Conservation (phyloP, 2,113 vertebrate species). For the Dicerorhinus sumatrensis region DNA sequence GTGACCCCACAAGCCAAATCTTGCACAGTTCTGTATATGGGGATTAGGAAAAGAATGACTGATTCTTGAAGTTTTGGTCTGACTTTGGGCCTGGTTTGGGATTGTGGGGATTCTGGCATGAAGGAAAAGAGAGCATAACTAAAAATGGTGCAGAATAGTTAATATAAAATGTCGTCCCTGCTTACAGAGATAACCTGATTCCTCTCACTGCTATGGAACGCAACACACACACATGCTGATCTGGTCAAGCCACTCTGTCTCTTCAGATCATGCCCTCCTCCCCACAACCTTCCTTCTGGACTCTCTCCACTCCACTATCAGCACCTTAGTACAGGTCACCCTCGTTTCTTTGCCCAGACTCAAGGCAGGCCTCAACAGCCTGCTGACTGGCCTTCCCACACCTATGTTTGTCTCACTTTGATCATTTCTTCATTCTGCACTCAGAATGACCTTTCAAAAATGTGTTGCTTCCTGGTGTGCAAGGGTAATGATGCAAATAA, state of each 20-base stretch:
- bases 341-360: background rate
- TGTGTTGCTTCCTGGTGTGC: background rate
- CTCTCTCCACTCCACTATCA: background rate
- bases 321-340: background rate
- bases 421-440: background rate
- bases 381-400: background rate
- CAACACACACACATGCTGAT: background rate
- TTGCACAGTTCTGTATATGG: background rate
- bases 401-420: background rate
- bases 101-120: background rate
- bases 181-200: background rate
- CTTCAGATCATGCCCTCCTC: background rate
- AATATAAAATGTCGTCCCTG: background rate
- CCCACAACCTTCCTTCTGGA: background rate
- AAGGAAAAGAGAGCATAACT: background rate
- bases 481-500: background rate
- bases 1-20: background rate
- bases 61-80: background rate
- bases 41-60: constrained; percentile 11
- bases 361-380: background rate
- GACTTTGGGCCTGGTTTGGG: background rate
- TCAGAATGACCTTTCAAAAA: constrained; percentile 10
- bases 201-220: background rate
- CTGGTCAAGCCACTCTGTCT: background rate
- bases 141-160: background rate